phyloP scores from a whole-genome alignment of 2,888 invertebrate species.

The Brenthis hecate region DNA sequence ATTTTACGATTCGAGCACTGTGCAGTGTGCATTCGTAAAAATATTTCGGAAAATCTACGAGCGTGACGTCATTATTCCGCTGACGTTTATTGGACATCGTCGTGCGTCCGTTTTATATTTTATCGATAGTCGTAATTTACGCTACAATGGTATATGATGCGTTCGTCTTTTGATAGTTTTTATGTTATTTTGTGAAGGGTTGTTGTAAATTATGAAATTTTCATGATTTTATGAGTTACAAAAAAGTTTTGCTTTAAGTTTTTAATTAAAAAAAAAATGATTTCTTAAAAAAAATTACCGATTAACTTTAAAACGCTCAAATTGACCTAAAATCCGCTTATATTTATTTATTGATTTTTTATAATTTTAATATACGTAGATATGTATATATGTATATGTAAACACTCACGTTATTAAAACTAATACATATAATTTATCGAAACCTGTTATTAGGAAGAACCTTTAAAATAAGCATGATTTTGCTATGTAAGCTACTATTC shows the following conservation, averaged over 20 bases:
- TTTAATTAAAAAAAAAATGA: too few species aligned
- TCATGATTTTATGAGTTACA: neutral
- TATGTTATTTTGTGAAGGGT: neutral
- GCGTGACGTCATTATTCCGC: slow-evolving; percentile 51
- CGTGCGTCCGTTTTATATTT: slow-evolving; percentile 47
- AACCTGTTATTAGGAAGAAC: too few species aligned
- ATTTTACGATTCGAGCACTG: slow-evolving; percentile 68
- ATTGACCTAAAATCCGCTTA: too few species aligned
- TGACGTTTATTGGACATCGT: slow-evolving; percentile 51
- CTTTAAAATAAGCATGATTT: neutral
- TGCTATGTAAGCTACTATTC: too few species aligned
- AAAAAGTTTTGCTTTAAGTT: too few species aligned
- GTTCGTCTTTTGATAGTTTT: slow-evolving; percentile 25
- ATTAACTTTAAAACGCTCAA: too few species aligned
- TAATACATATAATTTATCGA: too few species aligned
- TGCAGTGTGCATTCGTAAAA: slow-evolving; percentile 74
- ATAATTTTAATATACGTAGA: too few species aligned
- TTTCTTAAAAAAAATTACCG: too few species aligned
- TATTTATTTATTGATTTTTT: too few species aligned
- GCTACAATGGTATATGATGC: slow-evolving; percentile 34
- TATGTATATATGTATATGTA: too few species aligned
- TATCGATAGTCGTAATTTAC: slow-evolving; percentile 52
- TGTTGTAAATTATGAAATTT: neutral
- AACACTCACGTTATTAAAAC: too few species aligned
- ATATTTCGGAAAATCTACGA: slow-evolving; percentile 61